Percentiles rank a stretch among this genome's conserved stretches.
These are phyloP conservation scores for Monodelphis domestica DNA, from an alignment of 2,797 vertebrate genomes.

Conservation along the genomic window DNA sequence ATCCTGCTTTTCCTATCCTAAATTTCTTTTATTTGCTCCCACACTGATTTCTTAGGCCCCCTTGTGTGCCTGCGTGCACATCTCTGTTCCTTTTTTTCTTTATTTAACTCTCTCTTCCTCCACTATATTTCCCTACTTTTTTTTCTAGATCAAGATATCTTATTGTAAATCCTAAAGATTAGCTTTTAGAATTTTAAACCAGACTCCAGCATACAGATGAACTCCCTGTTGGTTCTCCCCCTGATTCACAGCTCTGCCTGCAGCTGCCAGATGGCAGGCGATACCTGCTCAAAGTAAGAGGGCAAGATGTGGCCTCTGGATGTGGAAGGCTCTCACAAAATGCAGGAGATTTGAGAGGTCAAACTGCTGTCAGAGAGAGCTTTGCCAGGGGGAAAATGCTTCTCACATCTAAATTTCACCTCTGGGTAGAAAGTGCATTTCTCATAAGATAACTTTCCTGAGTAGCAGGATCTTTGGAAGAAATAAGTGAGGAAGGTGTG, in stretches of 20 bases:
- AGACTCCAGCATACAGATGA: neutral
- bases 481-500: neutral
- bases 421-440: neutral
- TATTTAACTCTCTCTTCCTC: neutral
- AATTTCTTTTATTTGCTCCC: slow-evolving; percentile 10
- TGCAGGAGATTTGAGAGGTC: neutral
- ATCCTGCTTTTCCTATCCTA: neutral
- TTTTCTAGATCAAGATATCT: neutral
- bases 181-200: slow-evolving; percentile 16
- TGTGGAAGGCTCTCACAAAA: neutral
- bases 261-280: neutral
- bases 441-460: neutral
- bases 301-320: neutral
- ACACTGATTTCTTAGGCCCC: neutral
- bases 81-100: neutral
- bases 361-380: neutral
- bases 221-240: neutral
- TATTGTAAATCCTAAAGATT: neutral
- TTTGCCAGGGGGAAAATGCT: neutral
- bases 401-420: neutral
- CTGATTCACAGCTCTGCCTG: neutral
- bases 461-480: neutral
- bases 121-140: neutral
- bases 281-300: neutral
- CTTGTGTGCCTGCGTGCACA: neutral